These are phyloP conservation scores for Anthoscopus minutus DNA, from an alignment of 2,113 vertebrate species.

Conservation along the genomic window DNA sequence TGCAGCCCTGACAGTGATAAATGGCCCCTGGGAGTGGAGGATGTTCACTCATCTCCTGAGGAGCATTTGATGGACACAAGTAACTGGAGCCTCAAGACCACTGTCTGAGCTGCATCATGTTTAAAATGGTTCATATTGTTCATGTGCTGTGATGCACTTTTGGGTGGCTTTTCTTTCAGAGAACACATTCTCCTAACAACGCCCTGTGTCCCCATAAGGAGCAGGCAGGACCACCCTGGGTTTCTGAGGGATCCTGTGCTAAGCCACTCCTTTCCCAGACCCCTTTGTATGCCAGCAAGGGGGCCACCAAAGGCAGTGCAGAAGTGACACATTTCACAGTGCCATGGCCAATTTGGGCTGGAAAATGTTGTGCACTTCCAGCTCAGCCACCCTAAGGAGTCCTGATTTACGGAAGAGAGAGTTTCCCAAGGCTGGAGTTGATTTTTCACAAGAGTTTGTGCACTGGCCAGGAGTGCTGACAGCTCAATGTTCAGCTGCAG, in stretches of 20 bases:
- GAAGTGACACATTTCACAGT: not conserved
- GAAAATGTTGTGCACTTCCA: not conserved
- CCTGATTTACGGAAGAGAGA: not conserved
- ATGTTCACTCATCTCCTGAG: not conserved
- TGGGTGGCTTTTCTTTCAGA: not conserved
- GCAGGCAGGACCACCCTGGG: not conserved
- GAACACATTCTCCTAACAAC: accelerated
- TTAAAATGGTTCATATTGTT: not conserved
- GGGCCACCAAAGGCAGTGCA: not conserved
- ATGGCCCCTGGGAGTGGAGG: not conserved
- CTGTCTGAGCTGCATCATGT: not conserved
- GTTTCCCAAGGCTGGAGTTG: not conserved
- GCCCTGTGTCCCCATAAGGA: not conserved
- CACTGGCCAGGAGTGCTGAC: not conserved
- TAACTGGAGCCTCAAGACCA: not conserved
- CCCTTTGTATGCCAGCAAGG: not conserved
- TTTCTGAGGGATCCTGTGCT: not conserved
- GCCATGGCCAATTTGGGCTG: not conserved
- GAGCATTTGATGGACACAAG: not conserved
- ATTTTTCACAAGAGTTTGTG: slow-evolving; percentile 16
- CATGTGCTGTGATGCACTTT: not conserved
- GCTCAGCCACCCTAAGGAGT: not conserved
- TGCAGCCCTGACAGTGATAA: not conserved
- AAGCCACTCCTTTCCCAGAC: not conserved
- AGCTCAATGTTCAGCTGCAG: slow-evolving; percentile 37